Percentiles rank a stretch among this genome's conserved stretches.
Conservation (phyloP, 2,797 vertebrate genomes). For the Coregonus suidteri region DNA sequence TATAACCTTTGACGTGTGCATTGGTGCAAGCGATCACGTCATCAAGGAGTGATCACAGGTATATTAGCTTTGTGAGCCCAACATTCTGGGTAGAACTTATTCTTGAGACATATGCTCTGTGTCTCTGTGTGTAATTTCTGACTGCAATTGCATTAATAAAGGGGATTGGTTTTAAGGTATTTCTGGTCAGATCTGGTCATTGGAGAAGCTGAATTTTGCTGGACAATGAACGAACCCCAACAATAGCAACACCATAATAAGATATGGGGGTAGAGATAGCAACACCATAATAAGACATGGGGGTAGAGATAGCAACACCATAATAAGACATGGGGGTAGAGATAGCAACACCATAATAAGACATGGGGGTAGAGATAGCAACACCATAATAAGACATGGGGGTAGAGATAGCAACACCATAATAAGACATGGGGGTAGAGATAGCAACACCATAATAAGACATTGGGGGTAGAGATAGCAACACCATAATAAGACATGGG, state of each 20-base stretch:
- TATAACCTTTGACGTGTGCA: no score
- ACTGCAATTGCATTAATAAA: no score
- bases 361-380: neutral
- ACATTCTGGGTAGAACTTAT: no score
- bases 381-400: neutral
- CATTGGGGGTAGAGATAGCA: neutral
- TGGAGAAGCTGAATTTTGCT: no score
- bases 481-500: neutral
- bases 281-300: neutral
- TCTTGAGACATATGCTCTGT: no score
- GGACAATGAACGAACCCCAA: no score
- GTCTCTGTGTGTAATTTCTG: no score
- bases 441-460: slow-evolving; percentile 5
- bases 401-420: neutral
- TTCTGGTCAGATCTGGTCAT: no score
- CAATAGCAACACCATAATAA: slow-evolving; percentile 1
- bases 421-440: neutral
- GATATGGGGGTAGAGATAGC: neutral
- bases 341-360: neutral
- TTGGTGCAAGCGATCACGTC: no score
- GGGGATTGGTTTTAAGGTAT: no score
- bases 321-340: neutral
- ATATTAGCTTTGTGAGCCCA: no score
- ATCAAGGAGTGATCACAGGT: no score
- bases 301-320: neutral